A percentile compares a stretch with the other conserved stretches of the same genome.
These are phyloP conservation scores for Lycopodina hypogea DNA, from an alignment of 37 sponge, comb jelly and placozoan species.

Conservation along the genomic window DNA sequence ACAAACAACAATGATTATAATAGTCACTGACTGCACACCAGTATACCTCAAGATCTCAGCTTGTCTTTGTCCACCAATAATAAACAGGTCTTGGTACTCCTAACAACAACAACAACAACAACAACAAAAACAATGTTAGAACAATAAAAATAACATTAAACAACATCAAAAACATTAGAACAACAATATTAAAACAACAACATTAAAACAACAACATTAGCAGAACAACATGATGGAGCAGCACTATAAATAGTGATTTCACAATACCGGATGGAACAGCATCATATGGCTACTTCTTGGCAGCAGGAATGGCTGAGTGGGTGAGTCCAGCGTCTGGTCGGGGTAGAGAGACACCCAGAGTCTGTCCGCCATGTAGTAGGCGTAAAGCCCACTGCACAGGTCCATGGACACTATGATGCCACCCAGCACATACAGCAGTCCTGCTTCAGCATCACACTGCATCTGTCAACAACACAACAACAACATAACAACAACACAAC, in stretches of 20 bases:
- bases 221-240: neutral
- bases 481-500: too few relatives aligned
- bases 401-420: conserved; percentile 47
- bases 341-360: conserved; percentile 40
- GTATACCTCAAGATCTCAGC: conserved; percentile 30
- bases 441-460: conserved; percentile 50
- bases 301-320: neutral
- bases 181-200: neutral
- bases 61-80: conserved; percentile 66
- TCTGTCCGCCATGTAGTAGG: conserved; percentile 10
- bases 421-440: conserved; percentile 78
- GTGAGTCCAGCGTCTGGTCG: neutral
- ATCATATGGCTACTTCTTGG: conserved; percentile 64
- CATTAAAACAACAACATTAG: neutral
- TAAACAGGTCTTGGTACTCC: conserved; percentile 34
- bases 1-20: neutral
- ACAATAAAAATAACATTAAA: neutral
- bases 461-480: conserved; percentile 44
- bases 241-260: neutral
- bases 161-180: too few relatives aligned
- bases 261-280: conserved; percentile 52
- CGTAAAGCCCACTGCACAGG: conserved; percentile 49
- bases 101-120: conserved; percentile 2
- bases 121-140: neutral
- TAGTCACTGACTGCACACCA: too few relatives aligned